Evolutionary conservation across 2,797 vertebrate genomes (phyloP), one percentile per base, ranked within the genome.

Genomic region (Pangasius macronema): DNA sequence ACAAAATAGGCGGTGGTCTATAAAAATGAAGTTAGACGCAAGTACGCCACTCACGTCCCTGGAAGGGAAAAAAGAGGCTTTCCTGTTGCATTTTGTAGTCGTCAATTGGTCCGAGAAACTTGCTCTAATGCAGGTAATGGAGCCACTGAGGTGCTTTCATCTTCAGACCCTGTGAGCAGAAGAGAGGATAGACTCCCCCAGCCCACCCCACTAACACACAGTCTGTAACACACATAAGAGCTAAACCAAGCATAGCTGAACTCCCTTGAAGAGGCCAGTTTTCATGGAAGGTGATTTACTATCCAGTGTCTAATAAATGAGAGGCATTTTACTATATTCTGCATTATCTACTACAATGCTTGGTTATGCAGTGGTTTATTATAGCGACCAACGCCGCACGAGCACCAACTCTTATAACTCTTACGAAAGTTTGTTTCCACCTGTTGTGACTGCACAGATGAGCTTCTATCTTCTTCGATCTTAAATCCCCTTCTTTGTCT

Each of bases 111-210:
- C 93, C 94, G 94, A 97, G 93, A 96, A 97, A 93, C 96, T 96
- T 97, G 95, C 95, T 95, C 96, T 98, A 97, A 97, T 97, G 96
- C 96, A 97, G 95, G 96, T 98, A 98, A 98, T 99, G 97, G 97
- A 97, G 95, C 95, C 95, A 95, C 95, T 96, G 95, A 97, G 95
- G 95, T 93, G 95, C 97, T 99, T 99, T 99, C 97, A 99, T 98
- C 98, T 97, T 97, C 94, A 87, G 90, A 95, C 94, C 93, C 93
- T 83, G 94, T 92, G 93, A 92, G 90, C 93, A 91, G 92, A 93
- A 82, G 88, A 90, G 88, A 87, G 87, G 94, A 95, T 95, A 92
- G 91, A 93, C 92, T 94, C 91, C 91, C 85, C 89, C 93, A 93
- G 13, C 72, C 36, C 51, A 91, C 93, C 91, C 90, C 80, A 89